Base-by-base conservation (phyloP, 2,797 vertebrate species). In the Anabacerthia variegaticeps region DNA sequence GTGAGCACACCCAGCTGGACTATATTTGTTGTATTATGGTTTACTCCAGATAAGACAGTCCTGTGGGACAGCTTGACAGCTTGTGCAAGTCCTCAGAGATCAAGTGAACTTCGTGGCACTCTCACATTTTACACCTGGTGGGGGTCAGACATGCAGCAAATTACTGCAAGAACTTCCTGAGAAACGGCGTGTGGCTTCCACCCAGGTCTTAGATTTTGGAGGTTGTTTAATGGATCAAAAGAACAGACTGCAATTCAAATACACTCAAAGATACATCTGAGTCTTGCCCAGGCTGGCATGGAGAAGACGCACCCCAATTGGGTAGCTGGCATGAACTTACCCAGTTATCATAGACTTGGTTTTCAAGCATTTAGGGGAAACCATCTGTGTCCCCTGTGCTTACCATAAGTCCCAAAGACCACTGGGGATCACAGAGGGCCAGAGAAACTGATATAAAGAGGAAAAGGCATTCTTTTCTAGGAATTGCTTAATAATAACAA, bases 371-470 rank as follows among this genome's bases (percentile, higher is more conserved):
- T 91, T 7, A 37, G 32, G 52, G 56, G 52, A 49, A 76, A 49
- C 15, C 20, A 52, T 3, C 17, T 37, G 4, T 3, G 3, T 21
- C 16, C 19, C 23, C n/a, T 23, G 4, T 9, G 26, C 30, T 63
- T 21, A 80, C 14, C 0, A 0, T 14, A 72, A 27, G 51, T 39
- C 22, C 26, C 28, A 75, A 55, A 83, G 39, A 41, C 15, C n/a
- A 7, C 27, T 20, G 58, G 32, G 41, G 39, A 46, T n/a, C 62
- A 51, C n/a, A 1, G 1, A 68, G 18, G 24, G 13, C 51, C 27
- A 41, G 34, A 85, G 5, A 51, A 55, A 77, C 1, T 9, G n/a
- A 17, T 18, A 72, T 1, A 17, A 56, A 61, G 56, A 85, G 22
- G 30, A 24, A 84, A 77, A 63, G 7, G 41, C 32, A 52, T 19